Evolutionary conservation across 1,140 invertebrate genomes (phyloP).

Genomic region (Heliconius himera): DNA sequence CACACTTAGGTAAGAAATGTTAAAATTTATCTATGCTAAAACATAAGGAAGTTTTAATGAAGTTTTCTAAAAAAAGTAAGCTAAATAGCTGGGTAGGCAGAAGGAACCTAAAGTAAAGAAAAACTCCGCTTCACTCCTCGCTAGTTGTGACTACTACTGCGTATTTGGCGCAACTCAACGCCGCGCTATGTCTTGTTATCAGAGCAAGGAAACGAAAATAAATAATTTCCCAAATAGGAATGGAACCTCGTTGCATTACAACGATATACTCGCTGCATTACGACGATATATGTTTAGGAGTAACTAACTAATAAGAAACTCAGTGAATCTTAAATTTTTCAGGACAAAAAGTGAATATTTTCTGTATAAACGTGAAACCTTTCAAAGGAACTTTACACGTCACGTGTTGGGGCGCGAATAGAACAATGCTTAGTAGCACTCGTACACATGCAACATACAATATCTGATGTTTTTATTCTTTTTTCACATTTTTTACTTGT

Average conservation of each 20-base stretch:
- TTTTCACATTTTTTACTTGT: background rate
- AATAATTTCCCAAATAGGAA: no score
- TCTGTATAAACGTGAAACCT: background rate
- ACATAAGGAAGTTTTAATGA: no score
- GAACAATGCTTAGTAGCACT: background rate
- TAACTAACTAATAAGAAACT: background rate
- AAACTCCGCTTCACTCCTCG: no score
- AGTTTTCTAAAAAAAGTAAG: no score
- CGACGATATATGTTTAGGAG: background rate
- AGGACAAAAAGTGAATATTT: slow-evolving; percentile 12
- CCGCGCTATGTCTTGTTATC: no score
- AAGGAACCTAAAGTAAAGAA: no score
- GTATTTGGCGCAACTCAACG: no score
- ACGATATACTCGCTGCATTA: background rate
- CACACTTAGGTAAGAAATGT: no score
- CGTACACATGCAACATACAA: background rate
- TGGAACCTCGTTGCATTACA: background rate
- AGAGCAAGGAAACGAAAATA: no score
- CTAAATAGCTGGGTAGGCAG: no score
- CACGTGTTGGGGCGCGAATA: slow-evolving; percentile 13
- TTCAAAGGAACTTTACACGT: slow-evolving; percentile 24
- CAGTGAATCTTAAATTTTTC: background rate
- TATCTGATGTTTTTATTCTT: background rate
- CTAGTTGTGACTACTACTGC: no score
- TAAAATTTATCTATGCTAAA: no score